phyloP scores from a whole-genome alignment of 2,797 vertebrate genomes.

The Arrhamphus sclerolepis region DNA sequence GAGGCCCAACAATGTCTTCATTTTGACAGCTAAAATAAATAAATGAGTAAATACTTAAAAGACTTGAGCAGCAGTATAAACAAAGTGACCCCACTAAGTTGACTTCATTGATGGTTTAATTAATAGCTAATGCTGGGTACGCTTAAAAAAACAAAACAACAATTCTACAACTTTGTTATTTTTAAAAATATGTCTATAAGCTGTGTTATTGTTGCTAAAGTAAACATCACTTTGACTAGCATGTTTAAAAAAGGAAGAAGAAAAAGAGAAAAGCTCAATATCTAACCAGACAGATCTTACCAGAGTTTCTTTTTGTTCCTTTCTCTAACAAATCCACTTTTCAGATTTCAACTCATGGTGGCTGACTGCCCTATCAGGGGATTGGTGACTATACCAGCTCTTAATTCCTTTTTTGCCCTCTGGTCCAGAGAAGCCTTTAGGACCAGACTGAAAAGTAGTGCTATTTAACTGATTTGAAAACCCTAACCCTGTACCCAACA shows the following conservation, averaged over 20 bases:
- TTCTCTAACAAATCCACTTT: conserved; percentile 76
- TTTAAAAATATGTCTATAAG: not conserved
- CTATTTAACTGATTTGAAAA: conserved; percentile 64
- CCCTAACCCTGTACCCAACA: conserved; percentile 77
- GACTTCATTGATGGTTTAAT: not conserved
- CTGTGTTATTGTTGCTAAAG: conserved; percentile 3
- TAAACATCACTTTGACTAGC: not conserved
- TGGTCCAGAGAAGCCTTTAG: conserved; percentile 43
- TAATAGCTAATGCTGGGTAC: not conserved
- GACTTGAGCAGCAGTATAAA: not conserved
- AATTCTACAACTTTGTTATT: not conserved
- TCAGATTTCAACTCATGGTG: conserved; percentile 74
- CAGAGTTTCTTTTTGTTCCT: conserved; percentile 18
- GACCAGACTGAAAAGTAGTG: conserved; percentile 39
- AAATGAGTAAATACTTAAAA: too few relatives aligned
- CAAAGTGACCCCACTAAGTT: not conserved
- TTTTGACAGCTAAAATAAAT: not conserved
- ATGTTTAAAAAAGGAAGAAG: not conserved
- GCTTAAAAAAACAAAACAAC: not conserved
- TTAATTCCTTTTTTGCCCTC: conserved; percentile 60
- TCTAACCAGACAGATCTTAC: conserved; percentile 19
- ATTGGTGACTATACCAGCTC: conserved; percentile 70
- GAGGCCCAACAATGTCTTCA: not conserved
- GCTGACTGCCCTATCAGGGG: conserved; percentile 59
- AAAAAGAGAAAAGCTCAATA: conserved; percentile 5